These are phyloP conservation scores for Plagiodera versicolora DNA, from an alignment of 2,888 invertebrate genomes.

Conservation along the genomic window DNA sequence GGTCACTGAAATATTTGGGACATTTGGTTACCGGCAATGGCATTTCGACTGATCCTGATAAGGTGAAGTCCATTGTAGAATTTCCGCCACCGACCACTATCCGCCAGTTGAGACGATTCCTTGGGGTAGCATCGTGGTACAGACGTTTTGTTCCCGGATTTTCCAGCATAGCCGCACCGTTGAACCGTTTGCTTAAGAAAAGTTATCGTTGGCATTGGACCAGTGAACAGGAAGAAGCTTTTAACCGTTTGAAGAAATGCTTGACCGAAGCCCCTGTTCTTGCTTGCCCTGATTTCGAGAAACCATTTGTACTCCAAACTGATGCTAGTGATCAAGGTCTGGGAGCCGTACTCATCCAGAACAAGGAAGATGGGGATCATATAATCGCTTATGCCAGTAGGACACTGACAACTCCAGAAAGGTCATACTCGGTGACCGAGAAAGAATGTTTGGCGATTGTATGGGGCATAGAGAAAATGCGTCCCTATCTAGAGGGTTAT, in stretches of 20 bases:
- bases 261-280: constrained; percentile 15
- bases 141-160: constrained; percentile 16
- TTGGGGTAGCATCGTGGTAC: constrained; percentile 19
- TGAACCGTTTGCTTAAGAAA: constrained; percentile 10
- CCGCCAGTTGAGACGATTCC: constrained; percentile 12
- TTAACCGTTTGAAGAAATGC: background rate
- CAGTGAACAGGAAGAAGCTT: constrained; percentile 3
- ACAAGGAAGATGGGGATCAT: constrained; percentile 20
- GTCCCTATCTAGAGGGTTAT: constrained; percentile 26
- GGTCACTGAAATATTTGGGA: constrained; percentile 15
- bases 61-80: constrained; percentile 5
- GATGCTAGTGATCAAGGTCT: constrained; percentile 31
- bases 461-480: constrained; percentile 35
- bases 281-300: constrained; percentile 27
- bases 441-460: constrained; percentile 39
- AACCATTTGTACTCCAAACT: constrained; percentile 31
- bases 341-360: constrained; percentile 35
- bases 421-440: constrained; percentile 34
- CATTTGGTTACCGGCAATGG: constrained; percentile 7
- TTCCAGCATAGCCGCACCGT: constrained; percentile 7
- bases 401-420: constrained; percentile 20
- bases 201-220: constrained; percentile 4
- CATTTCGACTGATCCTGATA: constrained; percentile 1
- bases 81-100: background rate
- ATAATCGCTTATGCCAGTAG: constrained; percentile 31